Evolutionary conservation across 35 echinoderm and acorn worm species (phyloP), one percentile per base, ranked within the genome.

Genomic region (Stichopus chloronotus): DNA sequence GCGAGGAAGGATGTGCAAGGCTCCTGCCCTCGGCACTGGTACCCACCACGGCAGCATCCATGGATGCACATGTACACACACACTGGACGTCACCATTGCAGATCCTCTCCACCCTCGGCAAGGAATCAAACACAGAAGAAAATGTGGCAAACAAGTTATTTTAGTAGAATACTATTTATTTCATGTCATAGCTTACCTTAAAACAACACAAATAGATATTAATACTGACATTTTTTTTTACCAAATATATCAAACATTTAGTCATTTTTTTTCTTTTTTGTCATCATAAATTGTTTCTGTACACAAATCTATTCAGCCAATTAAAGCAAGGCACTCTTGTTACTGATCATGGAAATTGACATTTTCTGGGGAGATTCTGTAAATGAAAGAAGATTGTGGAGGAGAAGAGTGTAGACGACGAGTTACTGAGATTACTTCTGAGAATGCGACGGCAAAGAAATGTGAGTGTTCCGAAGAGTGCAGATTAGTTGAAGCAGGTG

Each of bases 181-280:
- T 85, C 82, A 59, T 85, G 58, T 85, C 82, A 85, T 85, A 58
- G 82, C 56, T 56, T 85, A 74, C 69, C 69, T 74, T 74, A 74
- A 54, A 85, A 84, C 81, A 84, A 85, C 82, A 85, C 82, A 85
- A 85, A 85, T 85, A 85, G 82, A 85, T 85, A 85, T 58, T 85
- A 85, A 56, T 85, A 58, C 55, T 58, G 57, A 85, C 69, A 74
- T 74, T 74, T 74, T 74, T 85, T 85, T 57, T 57, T 19, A 85
- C 82, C 58, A 85, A 85, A 85, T 85, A 85, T 85, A 58, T 58
- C 17, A 85, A 56, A 85, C 57, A 85, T 85, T 85, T 74, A 74
- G 57, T 85, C 58, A 6, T 58, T 56, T 55, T 52, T 82, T 78
- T 78, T 8, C 7, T 78, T 82, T 85, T 78, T 85, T 5, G 16